A percentile compares a stretch with the other conserved stretches of the same genome.
Conservation (phyloP, 1,140 invertebrate genomes). For the Hyphantria cunea region DNA sequence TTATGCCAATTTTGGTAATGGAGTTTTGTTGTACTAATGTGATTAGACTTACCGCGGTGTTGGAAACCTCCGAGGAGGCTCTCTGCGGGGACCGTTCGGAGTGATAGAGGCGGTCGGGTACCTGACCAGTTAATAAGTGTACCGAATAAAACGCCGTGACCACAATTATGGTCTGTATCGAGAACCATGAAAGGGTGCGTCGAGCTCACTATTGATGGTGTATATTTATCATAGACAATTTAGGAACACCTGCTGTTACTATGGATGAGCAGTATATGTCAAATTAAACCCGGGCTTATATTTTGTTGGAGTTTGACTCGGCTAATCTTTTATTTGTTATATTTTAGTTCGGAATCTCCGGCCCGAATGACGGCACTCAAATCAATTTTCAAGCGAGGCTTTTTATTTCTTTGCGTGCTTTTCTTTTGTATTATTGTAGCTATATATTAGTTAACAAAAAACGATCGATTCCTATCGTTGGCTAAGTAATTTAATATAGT, state of each 20-base stretch:
- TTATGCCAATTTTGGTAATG: slow-evolving; percentile 19
- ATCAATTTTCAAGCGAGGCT: slow-evolving; percentile 14
- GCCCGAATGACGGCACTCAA: slow-evolving; percentile 37
- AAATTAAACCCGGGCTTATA: slow-evolving; percentile 47
- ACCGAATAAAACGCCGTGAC: slow-evolving; percentile 41
- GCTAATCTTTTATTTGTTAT: slow-evolving; percentile 63
- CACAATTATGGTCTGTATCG: slow-evolving; percentile 41
- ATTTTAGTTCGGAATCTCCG: slow-evolving; percentile 32
- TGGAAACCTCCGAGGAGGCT: slow-evolving; percentile 14
- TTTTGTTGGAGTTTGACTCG: slow-evolving; percentile 43
- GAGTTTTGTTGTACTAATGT: slow-evolving; percentile 2
- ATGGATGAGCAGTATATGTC: slow-evolving; percentile 52
- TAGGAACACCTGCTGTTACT: slow-evolving; percentile 71
- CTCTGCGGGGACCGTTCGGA: neutral
- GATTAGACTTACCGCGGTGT: slow-evolving; percentile 8
- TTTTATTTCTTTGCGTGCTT: slow-evolving; percentile 15
- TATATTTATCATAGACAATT: slow-evolving; percentile 71
- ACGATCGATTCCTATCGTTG: slow-evolving; percentile 17
- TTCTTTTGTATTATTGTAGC: slow-evolving; percentile 8
- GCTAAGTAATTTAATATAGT: slow-evolving; percentile 7
- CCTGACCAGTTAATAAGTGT: slow-evolving; percentile 44
- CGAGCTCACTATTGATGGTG: slow-evolving; percentile 55
- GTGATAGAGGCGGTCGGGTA: slow-evolving; percentile 14
- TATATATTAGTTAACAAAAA: no score
- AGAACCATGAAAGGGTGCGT: slow-evolving; percentile 41